Evolutionary conservation across 2,113 vertebrate genomes (phyloP).

Genomic region (Chloropsis hardwickii): DNA sequence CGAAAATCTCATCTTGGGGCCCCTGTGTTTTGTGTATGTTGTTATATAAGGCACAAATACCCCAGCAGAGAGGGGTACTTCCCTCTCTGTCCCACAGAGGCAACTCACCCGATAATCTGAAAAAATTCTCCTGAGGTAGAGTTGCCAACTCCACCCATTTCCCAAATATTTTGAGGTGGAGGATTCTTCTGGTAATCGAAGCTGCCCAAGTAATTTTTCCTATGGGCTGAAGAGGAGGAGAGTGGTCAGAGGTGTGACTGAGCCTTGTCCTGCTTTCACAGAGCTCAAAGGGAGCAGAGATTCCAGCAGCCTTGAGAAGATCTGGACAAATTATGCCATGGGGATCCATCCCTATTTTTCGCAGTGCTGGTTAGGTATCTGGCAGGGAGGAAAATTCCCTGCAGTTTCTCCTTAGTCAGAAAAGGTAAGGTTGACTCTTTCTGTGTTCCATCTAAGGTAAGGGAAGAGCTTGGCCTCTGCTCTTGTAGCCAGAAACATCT

Average conservation of each 20-base stretch:
- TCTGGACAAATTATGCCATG: background rate
- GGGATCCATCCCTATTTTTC: background rate
- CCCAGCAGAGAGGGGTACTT: background rate
- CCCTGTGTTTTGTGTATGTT: background rate
- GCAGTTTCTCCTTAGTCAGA: background rate
- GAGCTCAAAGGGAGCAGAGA: background rate
- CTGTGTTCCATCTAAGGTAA: background rate
- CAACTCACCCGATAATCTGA: constrained; percentile 57
- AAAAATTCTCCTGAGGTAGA: background rate
- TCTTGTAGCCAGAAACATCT: background rate
- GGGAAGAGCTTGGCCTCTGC: background rate
- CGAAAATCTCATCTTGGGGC: background rate
- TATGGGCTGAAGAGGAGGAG: background rate
- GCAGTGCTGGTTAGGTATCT: background rate
- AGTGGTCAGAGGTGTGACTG: background rate
- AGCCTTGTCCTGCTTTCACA: background rate
- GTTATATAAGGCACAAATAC: background rate
- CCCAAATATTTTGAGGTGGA: constrained; percentile 59
- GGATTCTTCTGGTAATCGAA: constrained; percentile 4
- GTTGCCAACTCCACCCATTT: constrained; percentile 58
- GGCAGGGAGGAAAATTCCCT: background rate
- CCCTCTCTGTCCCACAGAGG: background rate
- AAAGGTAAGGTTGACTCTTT: background rate
- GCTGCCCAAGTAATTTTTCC: background rate
- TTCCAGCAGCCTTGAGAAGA: background rate